Evolutionary conservation across 2,888 invertebrate genomes (phyloP).

Genomic region (Eupithecia tripunctaria): DNA sequence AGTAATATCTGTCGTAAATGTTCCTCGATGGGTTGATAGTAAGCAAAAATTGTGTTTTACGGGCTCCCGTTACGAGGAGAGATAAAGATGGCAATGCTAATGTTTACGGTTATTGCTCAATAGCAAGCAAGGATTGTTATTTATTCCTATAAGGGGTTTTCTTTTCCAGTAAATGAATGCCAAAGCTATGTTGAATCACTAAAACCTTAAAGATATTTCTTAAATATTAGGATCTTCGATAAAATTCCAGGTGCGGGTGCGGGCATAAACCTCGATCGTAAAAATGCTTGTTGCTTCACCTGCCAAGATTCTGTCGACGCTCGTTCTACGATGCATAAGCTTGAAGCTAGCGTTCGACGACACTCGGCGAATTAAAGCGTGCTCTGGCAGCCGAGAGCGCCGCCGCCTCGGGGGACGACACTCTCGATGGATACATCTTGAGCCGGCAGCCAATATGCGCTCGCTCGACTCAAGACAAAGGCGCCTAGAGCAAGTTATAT

Average conservation of each 20-base stretch:
- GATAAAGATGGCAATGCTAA: constrained; percentile 21
- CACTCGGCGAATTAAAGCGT: not conserved
- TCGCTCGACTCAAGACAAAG: not conserved
- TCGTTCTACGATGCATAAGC: not conserved
- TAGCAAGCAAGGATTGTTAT: constrained; percentile 12
- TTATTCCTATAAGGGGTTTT: not conserved
- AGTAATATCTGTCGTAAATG: constrained; percentile 34
- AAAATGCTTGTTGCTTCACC: not conserved
- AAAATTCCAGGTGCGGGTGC: not conserved
- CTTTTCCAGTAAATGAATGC: not conserved
- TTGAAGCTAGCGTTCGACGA: not conserved
- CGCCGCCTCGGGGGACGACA: constrained; percentile 27
- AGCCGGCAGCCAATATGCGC: constrained; percentile 11
- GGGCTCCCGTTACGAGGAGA: constrained; percentile 22
- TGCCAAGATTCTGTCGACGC: not conserved
- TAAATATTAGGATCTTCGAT: not conserved
- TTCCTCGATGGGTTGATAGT: constrained; percentile 17
- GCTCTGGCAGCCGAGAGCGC: constrained; percentile 14
- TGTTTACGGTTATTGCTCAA: constrained; percentile 24
- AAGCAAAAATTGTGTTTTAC: constrained; percentile 35
- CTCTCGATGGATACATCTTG: constrained; percentile 33
- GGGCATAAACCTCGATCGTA: not conserved
- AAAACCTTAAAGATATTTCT: not conserved
- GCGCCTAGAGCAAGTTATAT: not conserved
- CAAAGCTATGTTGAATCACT: not conserved